Base-by-base conservation (phyloP, 1,140 invertebrate species). In the Pachyrhynchus sulphureomaculatus region DNA sequence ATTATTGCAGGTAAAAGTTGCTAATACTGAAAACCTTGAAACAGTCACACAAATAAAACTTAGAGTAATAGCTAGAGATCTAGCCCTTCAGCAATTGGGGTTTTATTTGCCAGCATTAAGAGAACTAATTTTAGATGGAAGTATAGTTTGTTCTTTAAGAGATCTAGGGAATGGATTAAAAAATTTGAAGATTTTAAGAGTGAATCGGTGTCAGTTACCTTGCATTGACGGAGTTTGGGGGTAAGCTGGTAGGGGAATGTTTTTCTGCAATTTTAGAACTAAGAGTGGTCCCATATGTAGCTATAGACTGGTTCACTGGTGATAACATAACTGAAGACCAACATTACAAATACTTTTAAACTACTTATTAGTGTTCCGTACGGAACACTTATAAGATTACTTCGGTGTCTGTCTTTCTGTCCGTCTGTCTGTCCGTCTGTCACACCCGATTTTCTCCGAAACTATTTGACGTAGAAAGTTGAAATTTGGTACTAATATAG, bases 111-210 rank as follows among this genome's bases (percentile, higher is more conserved):
- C 86, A 10, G 73, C 79, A 18, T 72, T 89, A 9, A 76, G 79
- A 21, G 78, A 78, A 17, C 71, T 89, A 4, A 82, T 80, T 32
- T 68, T 89, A 0, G 85, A 86, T 59, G 86, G 86, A 20, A 88
- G 86, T 64, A 80, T 82, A 17, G 67, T 89, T 0, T 75, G 77
- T 2, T 86, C 85, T 1, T 70, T 89, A 12, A 75, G 86, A 26
- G 87, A 88, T 65, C 76, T 89, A 9, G 87, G 86, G n/a, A 86
- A 81, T 62, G 81, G 81, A 6, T 74, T 89, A 21, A 76, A 79
- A 24, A 81, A 83, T 68, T 71, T 83, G 2, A 77, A 82, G 74
- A 76, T 83, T 36, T 72, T 88, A 12, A 84, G 82, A 59, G 80
- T 88, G n/a, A 83, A 82, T 61, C 80, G 82, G 26, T 89, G 87